Conservation (phyloP, 1,140 invertebrate genomes). For the Antheraea mylitta region DNA sequence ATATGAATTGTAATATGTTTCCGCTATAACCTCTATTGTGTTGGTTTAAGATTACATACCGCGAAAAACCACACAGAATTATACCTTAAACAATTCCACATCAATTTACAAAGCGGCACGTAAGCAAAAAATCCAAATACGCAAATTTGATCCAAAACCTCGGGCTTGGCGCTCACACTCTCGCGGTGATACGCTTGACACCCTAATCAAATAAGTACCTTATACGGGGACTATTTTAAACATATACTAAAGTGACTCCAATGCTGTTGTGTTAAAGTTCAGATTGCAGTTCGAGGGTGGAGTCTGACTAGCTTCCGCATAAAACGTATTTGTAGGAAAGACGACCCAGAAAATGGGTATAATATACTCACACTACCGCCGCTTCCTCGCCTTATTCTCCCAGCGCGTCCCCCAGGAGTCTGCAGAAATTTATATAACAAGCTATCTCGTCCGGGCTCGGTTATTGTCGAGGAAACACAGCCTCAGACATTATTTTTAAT, state of each 20-base stretch:
- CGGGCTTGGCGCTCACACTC: slow-evolving; percentile 62
- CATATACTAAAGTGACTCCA: slow-evolving; percentile 32
- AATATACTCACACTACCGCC: slow-evolving; percentile 76
- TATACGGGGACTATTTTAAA: slow-evolving; percentile 54
- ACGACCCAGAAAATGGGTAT: slow-evolving; percentile 78
- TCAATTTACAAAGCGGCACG: slow-evolving; percentile 34
- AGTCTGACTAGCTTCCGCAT: slow-evolving; percentile 73
- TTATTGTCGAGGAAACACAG: slow-evolving; percentile 74
- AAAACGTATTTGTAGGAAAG: slow-evolving; percentile 79
- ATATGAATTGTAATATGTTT: slow-evolving; percentile 58
- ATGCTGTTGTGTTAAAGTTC: slow-evolving; percentile 36
- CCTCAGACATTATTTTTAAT: slow-evolving; percentile 75
- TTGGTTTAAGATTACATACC: neutral
- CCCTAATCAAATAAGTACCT: slow-evolving; percentile 79
- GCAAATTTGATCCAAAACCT: slow-evolving; percentile 75
- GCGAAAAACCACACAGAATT: slow-evolving; percentile 13
- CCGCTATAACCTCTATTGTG: slow-evolving; percentile 36
- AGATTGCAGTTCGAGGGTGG: slow-evolving; percentile 27
- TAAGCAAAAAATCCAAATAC: slow-evolving; percentile 69
- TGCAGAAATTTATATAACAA: slow-evolving; percentile 78
- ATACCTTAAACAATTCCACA: slow-evolving; percentile 46
- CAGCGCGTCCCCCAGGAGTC: slow-evolving; percentile 67
- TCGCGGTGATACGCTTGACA: slow-evolving; percentile 77
- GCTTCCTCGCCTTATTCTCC: slow-evolving; percentile 69
- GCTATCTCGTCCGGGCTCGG: slow-evolving; percentile 70